Percentiles rank a stretch among this genome's conserved stretches.
Conservation (phyloP, 2,797 vertebrate genomes). For the Knipowitschia caucasica region DNA sequence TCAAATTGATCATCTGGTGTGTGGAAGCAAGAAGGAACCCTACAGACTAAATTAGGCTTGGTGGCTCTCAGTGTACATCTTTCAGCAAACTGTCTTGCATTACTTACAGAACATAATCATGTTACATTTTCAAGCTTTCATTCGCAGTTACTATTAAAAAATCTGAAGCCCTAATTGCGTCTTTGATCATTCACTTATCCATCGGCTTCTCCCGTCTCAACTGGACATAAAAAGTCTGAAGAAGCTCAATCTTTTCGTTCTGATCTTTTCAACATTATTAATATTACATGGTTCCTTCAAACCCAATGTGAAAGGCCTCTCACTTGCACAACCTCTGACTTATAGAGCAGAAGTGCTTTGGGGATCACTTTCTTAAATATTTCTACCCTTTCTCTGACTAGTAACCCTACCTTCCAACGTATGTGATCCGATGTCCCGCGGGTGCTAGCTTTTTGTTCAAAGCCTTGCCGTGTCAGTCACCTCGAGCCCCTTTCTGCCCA, state of each 20-base stretch:
- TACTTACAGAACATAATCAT: background rate
- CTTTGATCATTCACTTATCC: background rate
- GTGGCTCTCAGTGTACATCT: too few relatives aligned
- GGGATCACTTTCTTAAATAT: background rate
- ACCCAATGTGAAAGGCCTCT: constrained; percentile 7
- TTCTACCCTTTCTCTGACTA: background rate
- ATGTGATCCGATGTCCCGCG: background rate
- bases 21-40: background rate
- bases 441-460: constrained; percentile 1
- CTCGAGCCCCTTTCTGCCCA: constrained; percentile 1
- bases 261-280: constrained; percentile 12
- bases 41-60: too few relatives aligned
- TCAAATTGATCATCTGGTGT: background rate
- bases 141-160: background rate
- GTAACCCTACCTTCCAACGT: background rate
- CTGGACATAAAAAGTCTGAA: background rate
- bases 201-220: background rate
- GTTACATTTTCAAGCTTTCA: background rate
- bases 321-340: constrained; percentile 2
- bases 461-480: constrained; percentile 4
- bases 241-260: background rate
- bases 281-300: constrained; percentile 10
- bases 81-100: too few relatives aligned
- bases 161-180: background rate
- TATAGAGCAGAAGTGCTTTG: background rate